A percentile compares a stretch with the other conserved stretches of the same genome.
These are phyloP conservation scores for Drosophila teissieri DNA, from an alignment of 1,140 invertebrate genomes.

Conservation along the genomic window DNA sequence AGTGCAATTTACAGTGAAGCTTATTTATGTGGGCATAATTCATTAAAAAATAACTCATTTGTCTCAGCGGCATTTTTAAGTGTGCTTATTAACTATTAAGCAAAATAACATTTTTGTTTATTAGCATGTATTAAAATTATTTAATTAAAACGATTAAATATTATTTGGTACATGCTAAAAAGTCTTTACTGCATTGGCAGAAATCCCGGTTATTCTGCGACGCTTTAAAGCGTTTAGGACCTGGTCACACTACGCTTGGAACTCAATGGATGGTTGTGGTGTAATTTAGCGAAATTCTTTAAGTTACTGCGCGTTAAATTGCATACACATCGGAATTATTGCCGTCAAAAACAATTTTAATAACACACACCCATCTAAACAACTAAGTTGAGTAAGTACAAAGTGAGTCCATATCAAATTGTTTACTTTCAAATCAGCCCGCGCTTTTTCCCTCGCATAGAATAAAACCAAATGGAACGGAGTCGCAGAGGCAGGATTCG, in stretches of 20 bases:
- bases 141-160: background rate
- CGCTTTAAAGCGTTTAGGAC: rapidly evolving
- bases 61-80: too few relatives aligned
- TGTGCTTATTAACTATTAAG: too few relatives aligned
- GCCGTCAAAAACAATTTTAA: too few relatives aligned
- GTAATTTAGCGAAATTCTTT: background rate
- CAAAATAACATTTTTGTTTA: too few relatives aligned
- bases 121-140: background rate
- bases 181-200: slow-evolving; percentile 1
- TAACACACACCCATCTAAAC: background rate
- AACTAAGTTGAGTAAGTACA: background rate
- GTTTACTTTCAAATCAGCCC: slow-evolving; percentile 7
- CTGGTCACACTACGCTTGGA: slow-evolving; percentile 7
- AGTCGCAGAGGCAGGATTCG: slow-evolving; percentile 16
- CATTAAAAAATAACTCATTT: too few relatives aligned
- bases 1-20: background rate
- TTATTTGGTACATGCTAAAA: background rate
- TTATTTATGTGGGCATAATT: background rate
- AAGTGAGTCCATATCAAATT: too few relatives aligned
- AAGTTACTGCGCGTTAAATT: background rate
- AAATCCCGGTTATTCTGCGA: background rate
- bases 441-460: slow-evolving; percentile 17
- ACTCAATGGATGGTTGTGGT: background rate
- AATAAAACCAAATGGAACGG: slow-evolving; percentile 17
- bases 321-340: background rate